phyloP scores from a whole-genome alignment of 2,113 vertebrate species.

The Brachyhypopomus occidentalis region DNA sequence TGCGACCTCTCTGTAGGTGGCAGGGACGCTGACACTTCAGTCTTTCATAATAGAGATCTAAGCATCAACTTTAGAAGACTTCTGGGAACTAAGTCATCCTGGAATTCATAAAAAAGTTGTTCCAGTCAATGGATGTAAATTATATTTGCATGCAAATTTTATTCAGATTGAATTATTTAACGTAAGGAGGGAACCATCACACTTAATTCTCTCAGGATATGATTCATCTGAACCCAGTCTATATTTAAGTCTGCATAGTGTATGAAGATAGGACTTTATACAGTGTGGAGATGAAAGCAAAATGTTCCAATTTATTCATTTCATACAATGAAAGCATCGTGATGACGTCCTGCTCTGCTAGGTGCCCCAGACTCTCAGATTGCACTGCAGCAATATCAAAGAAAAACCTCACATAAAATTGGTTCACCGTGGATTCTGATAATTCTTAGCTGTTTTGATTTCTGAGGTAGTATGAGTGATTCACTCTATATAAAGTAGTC shows the following conservation, averaged over 20 bases:
- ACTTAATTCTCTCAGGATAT: slow-evolving; percentile 11
- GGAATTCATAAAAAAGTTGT: slow-evolving; percentile 31
- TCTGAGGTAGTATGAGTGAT: background rate
- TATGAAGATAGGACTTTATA: background rate
- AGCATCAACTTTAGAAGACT: background rate
- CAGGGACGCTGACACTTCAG: background rate
- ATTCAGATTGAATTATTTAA: slow-evolving; percentile 43
- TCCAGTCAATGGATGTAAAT: slow-evolving; percentile 35
- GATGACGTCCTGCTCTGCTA: background rate
- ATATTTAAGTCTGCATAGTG: slow-evolving; percentile 16
- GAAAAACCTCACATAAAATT: background rate
- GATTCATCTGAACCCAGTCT: slow-evolving; percentile 11
- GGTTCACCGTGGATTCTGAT: background rate
- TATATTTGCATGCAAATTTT: slow-evolving; percentile 45
- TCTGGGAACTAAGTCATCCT: background rate
- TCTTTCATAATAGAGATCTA: background rate
- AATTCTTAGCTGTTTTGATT: slow-evolving; percentile 13
- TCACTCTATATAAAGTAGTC: background rate
- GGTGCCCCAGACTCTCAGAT: background rate
- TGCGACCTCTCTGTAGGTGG: background rate
- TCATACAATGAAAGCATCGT: background rate
- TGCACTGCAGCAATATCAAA: background rate
- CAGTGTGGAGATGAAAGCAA: background rate
- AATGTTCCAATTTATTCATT: slow-evolving; percentile 21
- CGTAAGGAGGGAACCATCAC: slow-evolving; percentile 24